Conservation (phyloP, 2,888 invertebrate genomes). For the Trichacis sp. region DNA sequence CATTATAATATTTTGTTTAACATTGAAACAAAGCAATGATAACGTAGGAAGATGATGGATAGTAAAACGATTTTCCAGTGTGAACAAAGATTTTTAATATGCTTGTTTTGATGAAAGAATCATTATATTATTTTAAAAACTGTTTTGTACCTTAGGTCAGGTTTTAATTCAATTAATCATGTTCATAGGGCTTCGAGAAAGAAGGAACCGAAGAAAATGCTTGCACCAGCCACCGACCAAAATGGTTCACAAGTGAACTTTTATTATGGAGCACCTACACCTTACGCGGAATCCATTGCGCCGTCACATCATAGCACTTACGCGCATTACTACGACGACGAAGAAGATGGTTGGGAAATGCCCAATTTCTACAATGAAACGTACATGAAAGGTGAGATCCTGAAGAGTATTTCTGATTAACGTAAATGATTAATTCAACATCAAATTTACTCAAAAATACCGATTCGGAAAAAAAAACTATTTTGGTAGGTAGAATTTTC, state of each 20-base stretch:
- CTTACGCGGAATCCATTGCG: constrained; percentile 94
- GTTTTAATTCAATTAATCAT: constrained; percentile 6
- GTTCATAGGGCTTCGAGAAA: constrained; percentile 80
- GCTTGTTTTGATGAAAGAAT: too few species aligned
- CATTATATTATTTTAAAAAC: too few species aligned
- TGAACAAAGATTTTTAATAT: too few species aligned
- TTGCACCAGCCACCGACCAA: constrained; percentile 89
- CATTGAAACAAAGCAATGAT: too few species aligned
- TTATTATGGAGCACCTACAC: constrained; percentile 94
- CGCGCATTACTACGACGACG: constrained; percentile 95
- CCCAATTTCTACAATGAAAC: constrained; percentile 97
- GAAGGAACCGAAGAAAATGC: constrained; percentile 91
- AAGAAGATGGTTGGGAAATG: constrained; percentile 98
- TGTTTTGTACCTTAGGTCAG: too few species aligned
- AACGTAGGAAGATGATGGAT: too few species aligned
- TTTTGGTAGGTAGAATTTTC: too few species aligned
- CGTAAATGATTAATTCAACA: too few species aligned
- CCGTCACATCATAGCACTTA: constrained; percentile 96
- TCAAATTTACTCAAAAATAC: too few species aligned
- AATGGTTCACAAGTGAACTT: constrained; percentile 95
- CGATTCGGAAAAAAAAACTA: too few species aligned
- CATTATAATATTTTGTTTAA: too few species aligned
- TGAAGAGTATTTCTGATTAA: background rate
- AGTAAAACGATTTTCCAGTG: too few species aligned
- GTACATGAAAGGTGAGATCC: constrained; percentile 86